A percentile compares a stretch with the other conserved stretches of the same genome.
Conservation (phyloP, 2,113 vertebrate genomes). For the Gavialis gangeticus region DNA sequence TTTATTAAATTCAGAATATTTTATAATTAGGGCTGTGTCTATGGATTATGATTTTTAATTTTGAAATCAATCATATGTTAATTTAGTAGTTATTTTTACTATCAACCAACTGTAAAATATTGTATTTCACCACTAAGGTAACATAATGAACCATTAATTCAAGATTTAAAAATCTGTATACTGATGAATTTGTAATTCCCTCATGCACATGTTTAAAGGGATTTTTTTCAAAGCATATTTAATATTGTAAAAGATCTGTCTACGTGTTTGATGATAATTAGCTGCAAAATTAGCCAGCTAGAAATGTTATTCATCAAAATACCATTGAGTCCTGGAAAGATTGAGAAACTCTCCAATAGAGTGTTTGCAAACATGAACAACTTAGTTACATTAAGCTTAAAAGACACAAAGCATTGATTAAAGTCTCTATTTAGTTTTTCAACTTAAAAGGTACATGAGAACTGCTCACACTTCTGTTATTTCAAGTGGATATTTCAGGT, state of each 20-base stretch:
- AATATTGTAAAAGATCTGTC: conserved; percentile 68
- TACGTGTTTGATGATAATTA: conserved; percentile 77
- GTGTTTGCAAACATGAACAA: conserved; percentile 70
- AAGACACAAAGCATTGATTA: conserved; percentile 68
- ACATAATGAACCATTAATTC: conserved; percentile 63
- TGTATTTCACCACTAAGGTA: conserved; percentile 69
- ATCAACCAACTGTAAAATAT: conserved; percentile 46
- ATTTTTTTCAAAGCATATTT: conserved; percentile 64
- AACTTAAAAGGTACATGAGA: conserved; percentile 19
- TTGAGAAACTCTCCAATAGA: conserved; percentile 32
- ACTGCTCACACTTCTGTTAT: neutral
- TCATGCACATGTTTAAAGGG: conserved; percentile 30
- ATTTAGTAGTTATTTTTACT: conserved; percentile 63
- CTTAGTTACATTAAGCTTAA: conserved; percentile 62
- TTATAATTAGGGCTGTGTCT: conserved; percentile 47
- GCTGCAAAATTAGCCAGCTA: conserved; percentile 75
- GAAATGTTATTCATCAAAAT: conserved; percentile 73
- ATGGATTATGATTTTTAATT: conserved; percentile 55
- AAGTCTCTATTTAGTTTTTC: conserved; percentile 19
- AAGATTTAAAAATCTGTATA: conserved; percentile 67
- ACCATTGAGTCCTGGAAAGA: conserved; percentile 49
- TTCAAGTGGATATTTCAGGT: neutral
- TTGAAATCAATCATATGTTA: conserved; percentile 70
- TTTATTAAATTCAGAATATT: conserved; percentile 49
- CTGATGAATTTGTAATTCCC: conserved; percentile 68